A percentile compares a stretch with the other conserved stretches of the same genome.
Evolutionary conservation across 1,140 invertebrate genomes (phyloP).

Genomic region (Theocolax elegans): DNA sequence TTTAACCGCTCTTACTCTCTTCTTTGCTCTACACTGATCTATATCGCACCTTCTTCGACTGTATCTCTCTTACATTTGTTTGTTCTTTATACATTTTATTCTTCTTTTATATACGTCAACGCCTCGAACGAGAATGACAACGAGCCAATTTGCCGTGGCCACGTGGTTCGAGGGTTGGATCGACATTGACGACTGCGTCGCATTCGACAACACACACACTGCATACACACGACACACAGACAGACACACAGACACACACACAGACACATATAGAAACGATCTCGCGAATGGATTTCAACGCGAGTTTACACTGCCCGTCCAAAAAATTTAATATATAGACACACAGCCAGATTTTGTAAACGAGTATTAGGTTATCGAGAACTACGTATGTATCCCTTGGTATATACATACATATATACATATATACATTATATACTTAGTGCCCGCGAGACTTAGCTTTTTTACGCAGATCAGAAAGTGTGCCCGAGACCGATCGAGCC

Average conservation of each 20-base stretch:
- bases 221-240: too few relatives aligned
- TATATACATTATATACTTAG: neutral
- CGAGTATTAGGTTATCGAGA: neutral
- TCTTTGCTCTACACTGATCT: slow-evolving; percentile 9
- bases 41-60: neutral
- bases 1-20: slow-evolving; percentile 32
- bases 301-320: slow-evolving; percentile 28
- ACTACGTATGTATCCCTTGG: too few relatives aligned
- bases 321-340: slow-evolving; percentile 15
- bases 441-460: slow-evolving; percentile 13
- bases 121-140: too few relatives aligned
- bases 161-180: too few relatives aligned
- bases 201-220: too few relatives aligned
- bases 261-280: neutral
- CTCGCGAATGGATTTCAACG: neutral
- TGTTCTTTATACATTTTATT: neutral
- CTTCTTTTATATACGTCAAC: neutral
- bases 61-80: neutral
- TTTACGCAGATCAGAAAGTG: neutral
- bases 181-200: too few relatives aligned
- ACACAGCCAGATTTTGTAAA: neutral
- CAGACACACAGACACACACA: too few relatives aligned
- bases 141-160: too few relatives aligned
- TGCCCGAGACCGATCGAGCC: neutral
- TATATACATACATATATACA: too few relatives aligned